These are phyloP conservation scores for Pseudomyrmex gracilis DNA, from an alignment of 1,140 invertebrate species.

Conservation along the genomic window DNA sequence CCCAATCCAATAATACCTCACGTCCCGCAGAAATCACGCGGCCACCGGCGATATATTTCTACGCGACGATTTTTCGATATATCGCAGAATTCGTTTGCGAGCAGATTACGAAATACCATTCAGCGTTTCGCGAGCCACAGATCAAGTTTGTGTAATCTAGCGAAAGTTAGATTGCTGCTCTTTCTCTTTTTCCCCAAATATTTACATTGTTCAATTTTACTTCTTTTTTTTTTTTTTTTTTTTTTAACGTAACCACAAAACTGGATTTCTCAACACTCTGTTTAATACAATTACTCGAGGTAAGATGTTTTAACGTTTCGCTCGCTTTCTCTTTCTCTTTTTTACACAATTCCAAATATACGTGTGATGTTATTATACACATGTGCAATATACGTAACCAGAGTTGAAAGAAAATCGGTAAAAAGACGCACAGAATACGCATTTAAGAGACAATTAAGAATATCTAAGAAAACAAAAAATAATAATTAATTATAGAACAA, in stretches of 20 bases:
- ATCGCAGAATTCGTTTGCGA: constrained; percentile 58
- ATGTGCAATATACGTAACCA: neutral
- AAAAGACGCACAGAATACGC: neutral
- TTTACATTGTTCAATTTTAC: neutral
- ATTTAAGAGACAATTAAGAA: neutral
- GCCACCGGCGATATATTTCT: constrained; percentile 56
- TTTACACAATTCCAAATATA: no score
- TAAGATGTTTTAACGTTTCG: no score
- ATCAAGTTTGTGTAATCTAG: neutral
- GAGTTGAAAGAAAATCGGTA: neutral
- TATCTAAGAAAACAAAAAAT: neutral
- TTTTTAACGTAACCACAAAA: no score
- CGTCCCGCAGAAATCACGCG: constrained; percentile 67
- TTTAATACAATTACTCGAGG: no score
- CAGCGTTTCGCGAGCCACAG: constrained; percentile 10
- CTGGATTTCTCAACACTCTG: neutral
- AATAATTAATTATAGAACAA: neutral
- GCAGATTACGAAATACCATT: constrained; percentile 28
- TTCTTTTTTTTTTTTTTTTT: neutral
- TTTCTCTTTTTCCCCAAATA: constrained; percentile 2
- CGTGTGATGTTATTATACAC: no score
- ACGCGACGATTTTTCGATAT: constrained; percentile 69
- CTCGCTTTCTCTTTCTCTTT: no score
- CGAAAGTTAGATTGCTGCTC: neutral
- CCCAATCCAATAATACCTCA: constrained; percentile 73